Base-by-base conservation (phyloP, 2,797 vertebrate species). In the Ispidina lecontei region DNA sequence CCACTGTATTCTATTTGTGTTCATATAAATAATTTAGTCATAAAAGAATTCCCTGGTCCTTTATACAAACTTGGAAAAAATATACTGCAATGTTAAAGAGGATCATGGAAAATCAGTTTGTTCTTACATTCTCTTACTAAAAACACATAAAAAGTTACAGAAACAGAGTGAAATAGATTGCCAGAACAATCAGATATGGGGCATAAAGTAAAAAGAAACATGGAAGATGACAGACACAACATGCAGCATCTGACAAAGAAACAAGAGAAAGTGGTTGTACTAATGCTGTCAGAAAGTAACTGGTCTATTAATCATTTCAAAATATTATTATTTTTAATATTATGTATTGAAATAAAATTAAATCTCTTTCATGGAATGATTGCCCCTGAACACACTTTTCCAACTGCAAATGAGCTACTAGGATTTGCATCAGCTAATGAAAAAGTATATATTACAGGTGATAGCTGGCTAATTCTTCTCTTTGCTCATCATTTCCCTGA, bases 21-120 rank as follows among this genome's bases (percentile, higher is more conserved):
- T 92, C 25, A 44, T 46, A 76, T 82, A 84, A 92, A 93, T 93
- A 84, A 95, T 90, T 89, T 37, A 96, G 65, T 10, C n/a, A 81
- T 68, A 86, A 91, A 87, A 21, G 37, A 86, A 90, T 85, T 74
- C 69, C 46, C 52, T 31, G 7, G 67, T 70, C 39, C 3, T 89
- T 87, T 83, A 60, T 69, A 93, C 13, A 72, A 52, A 54, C 28
- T 49, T 54, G 43, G 18, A 64, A 90, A 90, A 91, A 82, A 51
- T 12, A 31, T 1, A 67, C 31, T 43, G 35, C 43, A 73, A 58
- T 80, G 58, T 44, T 51, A 80, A 71, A 75, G 75, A 77, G 10
- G 22, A 76, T 78, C 52, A 37, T 14, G 10, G 55, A 5, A 37
- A 94, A 93, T 78, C 67, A 80, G 54, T 76, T 52, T 77, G 16